phyloP scores from a whole-genome alignment of 2,797 vertebrate genomes.

The Sarcoramphus papa region DNA sequence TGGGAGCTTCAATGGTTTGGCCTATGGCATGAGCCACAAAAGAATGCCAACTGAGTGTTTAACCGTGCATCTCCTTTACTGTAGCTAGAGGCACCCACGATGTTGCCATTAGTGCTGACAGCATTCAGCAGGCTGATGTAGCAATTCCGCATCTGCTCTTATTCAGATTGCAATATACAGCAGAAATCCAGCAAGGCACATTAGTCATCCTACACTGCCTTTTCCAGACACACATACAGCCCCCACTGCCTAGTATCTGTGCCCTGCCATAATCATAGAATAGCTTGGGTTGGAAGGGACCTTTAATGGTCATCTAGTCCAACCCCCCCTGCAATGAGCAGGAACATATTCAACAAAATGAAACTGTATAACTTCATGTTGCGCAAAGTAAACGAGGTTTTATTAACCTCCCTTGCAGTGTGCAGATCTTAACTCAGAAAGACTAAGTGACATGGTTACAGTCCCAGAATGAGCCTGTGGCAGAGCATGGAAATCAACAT shows the following conservation, averaged over 20 bases:
- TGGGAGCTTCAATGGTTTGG: not conserved
- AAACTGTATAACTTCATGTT: not conserved
- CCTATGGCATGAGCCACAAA: not conserved
- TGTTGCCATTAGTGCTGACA: not conserved
- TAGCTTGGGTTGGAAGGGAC: not conserved
- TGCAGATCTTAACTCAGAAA: not conserved
- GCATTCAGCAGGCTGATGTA: not conserved
- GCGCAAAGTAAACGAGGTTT: not conserved
- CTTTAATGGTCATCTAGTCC: not conserved
- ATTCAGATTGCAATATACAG: not conserved
- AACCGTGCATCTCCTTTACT: not conserved
- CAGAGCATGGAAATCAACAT: not conserved
- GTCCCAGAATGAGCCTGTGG: not conserved
- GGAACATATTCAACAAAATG: not conserved
- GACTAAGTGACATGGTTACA: not conserved
- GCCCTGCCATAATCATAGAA: not conserved
- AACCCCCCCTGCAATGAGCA: not conserved
- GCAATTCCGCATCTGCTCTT: not conserved
- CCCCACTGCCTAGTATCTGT: no score
- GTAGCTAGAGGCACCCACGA: accelerated
- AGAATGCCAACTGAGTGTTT: not conserved
- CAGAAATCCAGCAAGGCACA: not conserved
- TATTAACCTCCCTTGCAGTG: not conserved
- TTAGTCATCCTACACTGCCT: not conserved
- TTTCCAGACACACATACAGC: not conserved